Percentiles rank a stretch among this genome's conserved stretches.
phyloP scores from a whole-genome alignment of 2,113 vertebrate species.

The Oreochromis tanganicae region DNA sequence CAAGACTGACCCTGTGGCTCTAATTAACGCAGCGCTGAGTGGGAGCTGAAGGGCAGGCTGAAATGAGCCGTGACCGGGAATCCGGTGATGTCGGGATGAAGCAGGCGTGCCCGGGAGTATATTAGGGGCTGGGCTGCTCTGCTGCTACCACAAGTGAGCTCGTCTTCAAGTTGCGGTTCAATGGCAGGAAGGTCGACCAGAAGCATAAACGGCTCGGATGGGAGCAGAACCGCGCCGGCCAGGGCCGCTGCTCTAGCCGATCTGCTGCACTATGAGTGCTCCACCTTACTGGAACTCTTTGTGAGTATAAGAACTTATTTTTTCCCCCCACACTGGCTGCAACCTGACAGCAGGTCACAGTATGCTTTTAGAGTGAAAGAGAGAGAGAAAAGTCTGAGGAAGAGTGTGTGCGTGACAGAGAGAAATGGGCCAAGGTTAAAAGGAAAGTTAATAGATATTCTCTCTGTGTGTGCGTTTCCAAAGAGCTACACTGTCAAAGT shows the following conservation, averaged over 20 bases:
- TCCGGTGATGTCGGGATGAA: background rate
- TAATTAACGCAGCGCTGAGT: background rate
- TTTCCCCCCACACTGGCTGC: background rate
- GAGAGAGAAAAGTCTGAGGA: background rate
- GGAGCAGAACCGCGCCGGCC: background rate
- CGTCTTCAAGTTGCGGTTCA: background rate
- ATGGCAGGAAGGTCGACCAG: constrained; percentile 50
- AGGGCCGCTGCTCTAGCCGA: constrained; percentile 47
- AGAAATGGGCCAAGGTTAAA: constrained; percentile 31
- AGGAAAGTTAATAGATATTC: constrained; percentile 14
- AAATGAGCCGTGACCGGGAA: background rate
- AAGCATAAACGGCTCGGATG: constrained; percentile 4
- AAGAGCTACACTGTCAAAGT: background rate
- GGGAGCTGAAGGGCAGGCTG: background rate
- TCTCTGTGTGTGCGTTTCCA: background rate
- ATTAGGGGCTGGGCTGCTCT: background rate
- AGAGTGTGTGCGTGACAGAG: background rate
- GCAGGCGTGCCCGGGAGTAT: background rate
- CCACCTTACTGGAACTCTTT: constrained; percentile 61
- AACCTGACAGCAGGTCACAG: background rate
- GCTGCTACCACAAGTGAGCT: background rate
- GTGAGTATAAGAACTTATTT: constrained; percentile 54
- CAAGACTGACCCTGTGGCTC: background rate
- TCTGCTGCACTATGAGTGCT: constrained; percentile 56
- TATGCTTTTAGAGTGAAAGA: background rate